These are phyloP conservation scores for Cataglyphis rosenhaueri DNA, from an alignment of 2,888 invertebrate species.

Conservation along the genomic window DNA sequence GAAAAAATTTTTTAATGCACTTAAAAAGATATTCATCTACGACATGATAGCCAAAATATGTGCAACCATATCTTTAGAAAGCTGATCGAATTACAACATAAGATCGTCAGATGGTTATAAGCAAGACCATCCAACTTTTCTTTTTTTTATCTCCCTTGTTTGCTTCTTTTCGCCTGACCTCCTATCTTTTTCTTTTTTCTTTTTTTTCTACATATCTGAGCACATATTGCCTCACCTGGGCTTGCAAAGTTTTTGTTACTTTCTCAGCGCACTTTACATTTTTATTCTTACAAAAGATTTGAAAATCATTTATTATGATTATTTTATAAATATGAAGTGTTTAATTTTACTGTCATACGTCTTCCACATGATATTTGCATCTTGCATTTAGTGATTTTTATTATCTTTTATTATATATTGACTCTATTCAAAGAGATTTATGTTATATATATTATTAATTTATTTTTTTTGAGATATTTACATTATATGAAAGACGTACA, in stretches of 20 bases:
- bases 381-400: slow-evolving; percentile 20
- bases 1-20: slow-evolving; percentile 34
- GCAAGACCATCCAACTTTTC: slow-evolving; percentile 63
- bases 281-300: neutral
- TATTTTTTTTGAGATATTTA: neutral
- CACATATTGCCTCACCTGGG: neutral
- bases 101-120: slow-evolving; percentile 80
- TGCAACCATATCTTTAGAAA: slow-evolving; percentile 77
- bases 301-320: slow-evolving; percentile 10
- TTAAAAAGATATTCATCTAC: slow-evolving; percentile 44
- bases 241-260: slow-evolving; percentile 6
- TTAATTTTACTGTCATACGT: slow-evolving; percentile 39
- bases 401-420: slow-evolving; percentile 1
- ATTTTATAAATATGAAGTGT: slow-evolving; percentile 23
- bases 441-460: neutral
- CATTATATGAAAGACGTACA: slow-evolving; percentile 3
- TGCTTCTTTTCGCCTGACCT: slow-evolving; percentile 16
- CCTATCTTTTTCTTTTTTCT: neutral
- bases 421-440: slow-evolving; percentile 10
- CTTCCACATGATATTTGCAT: neutral
- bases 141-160: slow-evolving; percentile 11
- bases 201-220: neutral
- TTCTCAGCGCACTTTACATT: neutral
- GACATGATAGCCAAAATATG: slow-evolving; percentile 76
- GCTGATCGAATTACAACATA: slow-evolving; percentile 79